Evolutionary conservation across 1,140 invertebrate genomes (phyloP), one percentile per base, ranked within the genome.

Genomic region (Papilio dardanus): DNA sequence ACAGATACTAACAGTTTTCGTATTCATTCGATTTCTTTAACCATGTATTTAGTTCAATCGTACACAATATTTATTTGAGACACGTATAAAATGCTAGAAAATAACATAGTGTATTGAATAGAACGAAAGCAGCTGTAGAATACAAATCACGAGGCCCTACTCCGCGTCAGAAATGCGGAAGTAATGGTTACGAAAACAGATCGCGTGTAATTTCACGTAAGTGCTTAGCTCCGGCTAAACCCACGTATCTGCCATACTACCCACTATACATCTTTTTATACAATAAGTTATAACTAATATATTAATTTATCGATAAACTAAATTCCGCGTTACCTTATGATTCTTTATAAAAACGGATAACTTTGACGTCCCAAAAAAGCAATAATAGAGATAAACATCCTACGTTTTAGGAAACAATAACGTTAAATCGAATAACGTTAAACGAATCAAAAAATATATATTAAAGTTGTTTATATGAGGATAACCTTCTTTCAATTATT

Each of bases 171-270:
- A 69, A 40, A 69, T 69, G 31, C 67, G 67, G 67, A 69, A 69
- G 67, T 21, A 12, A 40, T 40, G 67, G 42, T 69, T 69, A 69
- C 33, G 33, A 37, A 69, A 69, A 35, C 35, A 35, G 19, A 21
- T 69, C 67, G 19, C 33, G 31, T 69, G 35, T 40, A 69, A 69
- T 69, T 69, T 69, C 67, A 69, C 67, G n/a, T 69, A 69, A 69
- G 19, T 69, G 12, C 7, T 10, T 69, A 69, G 67, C 67, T 37
- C 67, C 31, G 67, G 35, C 67, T 40, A 24, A 19, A 19, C 10
- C 19, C 67, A 35, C 19, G 33, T 24, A 66, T 66, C 30, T 66
- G 54, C 24, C 54, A 62, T 62, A 28, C 28, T 62, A 16, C 16
- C 16, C 42, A 46, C 42, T 46, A 46, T 5, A 28, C 10, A 14